Percentiles rank a stretch among this genome's conserved stretches.
Conservation (phyloP, 2,797 vertebrate genomes). For the Craterocephalus amniculus region DNA sequence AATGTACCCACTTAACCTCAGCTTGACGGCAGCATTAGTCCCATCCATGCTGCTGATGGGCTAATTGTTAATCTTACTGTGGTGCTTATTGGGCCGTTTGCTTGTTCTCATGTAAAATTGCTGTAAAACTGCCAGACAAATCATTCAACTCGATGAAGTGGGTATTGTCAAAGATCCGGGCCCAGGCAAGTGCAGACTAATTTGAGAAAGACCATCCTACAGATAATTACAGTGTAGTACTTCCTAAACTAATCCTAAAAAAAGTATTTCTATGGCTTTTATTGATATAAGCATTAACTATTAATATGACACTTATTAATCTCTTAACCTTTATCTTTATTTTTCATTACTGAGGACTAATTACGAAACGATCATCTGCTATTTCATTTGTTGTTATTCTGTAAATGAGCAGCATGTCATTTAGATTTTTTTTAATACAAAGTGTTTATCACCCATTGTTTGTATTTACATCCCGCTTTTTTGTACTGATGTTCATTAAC, state of each 20-base stretch:
- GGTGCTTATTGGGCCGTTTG: not conserved
- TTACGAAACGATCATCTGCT: not conserved
- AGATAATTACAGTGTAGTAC: not conserved
- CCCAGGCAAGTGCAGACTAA: not conserved
- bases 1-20: conserved; percentile 15
- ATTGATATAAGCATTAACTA: not conserved
- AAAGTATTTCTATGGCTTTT: not conserved
- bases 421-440: not conserved
- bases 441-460: not conserved
- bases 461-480: not conserved
- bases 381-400: not conserved
- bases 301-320: not conserved
- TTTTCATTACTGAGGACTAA: not conserved
- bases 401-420: not conserved
- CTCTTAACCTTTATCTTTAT: not conserved
- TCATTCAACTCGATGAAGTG: not conserved
- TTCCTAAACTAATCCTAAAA: not conserved
- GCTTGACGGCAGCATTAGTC: conserved; percentile 19
- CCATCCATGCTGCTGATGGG: not conserved
- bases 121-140: not conserved
- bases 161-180: conserved; percentile 1
- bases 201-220: not conserved
- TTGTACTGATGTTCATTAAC: not conserved
- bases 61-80: not conserved
- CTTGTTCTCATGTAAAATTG: conserved; percentile 8